Conservation (phyloP, 1,140 invertebrate species). For the Drosophila pallidifrons region DNA sequence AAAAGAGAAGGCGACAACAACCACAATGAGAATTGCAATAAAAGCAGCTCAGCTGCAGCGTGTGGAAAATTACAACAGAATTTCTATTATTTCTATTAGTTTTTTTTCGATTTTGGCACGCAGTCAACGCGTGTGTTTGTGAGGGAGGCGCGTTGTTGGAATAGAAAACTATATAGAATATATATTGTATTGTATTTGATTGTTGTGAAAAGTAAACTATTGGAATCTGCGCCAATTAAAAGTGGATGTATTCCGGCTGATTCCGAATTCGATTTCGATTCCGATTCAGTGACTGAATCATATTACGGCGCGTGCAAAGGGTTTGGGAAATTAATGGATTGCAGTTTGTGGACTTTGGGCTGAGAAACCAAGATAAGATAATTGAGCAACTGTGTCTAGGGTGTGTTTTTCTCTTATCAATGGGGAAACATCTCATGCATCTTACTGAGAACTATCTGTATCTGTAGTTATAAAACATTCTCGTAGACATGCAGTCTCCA, state of each 20-base stretch:
- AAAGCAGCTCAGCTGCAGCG: conserved; percentile 16
- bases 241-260: conserved; percentile 25
- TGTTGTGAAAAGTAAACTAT: neutral
- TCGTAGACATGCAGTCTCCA: conserved; percentile 34
- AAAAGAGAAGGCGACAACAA: conserved; percentile 7
- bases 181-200: neutral
- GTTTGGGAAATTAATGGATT: conserved; percentile 21
- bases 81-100: conserved; percentile 24
- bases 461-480: conserved; percentile 8
- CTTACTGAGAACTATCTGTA: conserved; percentile 1
- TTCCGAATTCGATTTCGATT: conserved; percentile 14
- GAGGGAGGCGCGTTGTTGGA: neutral
- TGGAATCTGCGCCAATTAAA: conserved; percentile 23
- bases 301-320: conserved; percentile 26
- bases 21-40: conserved; percentile 21
- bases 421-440: conserved; percentile 11
- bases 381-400: conserved; percentile 18
- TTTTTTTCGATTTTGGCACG: conserved; percentile 57
- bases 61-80: conserved; percentile 70
- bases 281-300: conserved; percentile 21
- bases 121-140: conserved; percentile 46
- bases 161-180: neutral
- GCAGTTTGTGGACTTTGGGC: conserved; percentile 39
- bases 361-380: conserved; percentile 34
- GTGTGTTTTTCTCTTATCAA: conserved; percentile 22